Conservation (phyloP, 2,888 invertebrate genomes). For the Eupsilia transversa region DNA sequence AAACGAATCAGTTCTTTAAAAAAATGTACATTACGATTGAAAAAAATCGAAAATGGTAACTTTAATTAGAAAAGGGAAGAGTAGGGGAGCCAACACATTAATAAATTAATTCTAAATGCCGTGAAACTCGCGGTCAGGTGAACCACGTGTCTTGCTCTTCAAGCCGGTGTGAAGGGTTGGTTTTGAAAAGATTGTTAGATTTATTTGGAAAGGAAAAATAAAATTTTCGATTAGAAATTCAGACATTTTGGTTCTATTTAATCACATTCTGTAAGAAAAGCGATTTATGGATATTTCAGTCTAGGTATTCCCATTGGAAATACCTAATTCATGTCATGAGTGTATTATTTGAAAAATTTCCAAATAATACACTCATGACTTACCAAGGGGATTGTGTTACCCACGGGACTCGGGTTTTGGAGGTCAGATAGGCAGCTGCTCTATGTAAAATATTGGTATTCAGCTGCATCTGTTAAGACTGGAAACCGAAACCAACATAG, state of each 20-base stretch:
- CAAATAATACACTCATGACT: neutral
- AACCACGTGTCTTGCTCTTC: slow-evolving; percentile 28
- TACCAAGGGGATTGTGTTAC: neutral
- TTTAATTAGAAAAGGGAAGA: slow-evolving; percentile 8
- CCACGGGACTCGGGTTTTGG: neutral
- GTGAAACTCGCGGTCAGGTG: slow-evolving; percentile 27
- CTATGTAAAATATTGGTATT: neutral
- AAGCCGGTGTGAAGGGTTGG: neutral
- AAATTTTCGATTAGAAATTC: neutral
- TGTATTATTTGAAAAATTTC: too few species aligned
- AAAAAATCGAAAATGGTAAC: slow-evolving; percentile 26
- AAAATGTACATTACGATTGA: neutral
- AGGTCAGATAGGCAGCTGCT: neutral
- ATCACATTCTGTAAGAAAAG: neutral
- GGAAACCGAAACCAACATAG: neutral
- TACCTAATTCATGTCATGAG: too few species aligned
- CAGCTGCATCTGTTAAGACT: neutral
- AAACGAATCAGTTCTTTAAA: neutral
- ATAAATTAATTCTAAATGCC: slow-evolving; percentile 27
- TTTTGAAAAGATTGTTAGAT: neutral
- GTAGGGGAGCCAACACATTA: slow-evolving; percentile 8
- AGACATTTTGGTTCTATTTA: neutral
- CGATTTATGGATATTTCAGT: neutral
- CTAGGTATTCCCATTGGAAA: neutral
- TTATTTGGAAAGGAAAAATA: neutral